A percentile compares a stretch with the other conserved stretches of the same genome.
Evolutionary conservation across 2,797 vertebrate genomes (phyloP).

Genomic region (Amblyraja radiata): DNA sequence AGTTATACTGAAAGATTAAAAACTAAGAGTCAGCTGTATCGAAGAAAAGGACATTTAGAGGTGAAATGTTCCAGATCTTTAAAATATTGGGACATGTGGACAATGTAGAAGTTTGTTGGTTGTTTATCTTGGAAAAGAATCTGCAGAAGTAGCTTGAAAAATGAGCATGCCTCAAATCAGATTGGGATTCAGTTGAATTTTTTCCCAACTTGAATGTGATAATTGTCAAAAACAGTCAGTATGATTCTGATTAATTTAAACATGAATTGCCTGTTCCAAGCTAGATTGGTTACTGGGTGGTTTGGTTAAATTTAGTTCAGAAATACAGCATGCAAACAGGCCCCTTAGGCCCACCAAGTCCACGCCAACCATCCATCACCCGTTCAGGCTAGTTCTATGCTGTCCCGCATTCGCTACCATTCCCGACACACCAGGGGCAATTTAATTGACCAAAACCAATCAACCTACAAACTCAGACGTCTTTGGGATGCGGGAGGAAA

Average conservation of each 20-base stretch:
- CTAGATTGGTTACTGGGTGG: background rate
- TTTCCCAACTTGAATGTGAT: background rate
- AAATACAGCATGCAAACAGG: too few relatives aligned
- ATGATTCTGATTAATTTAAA: conserved; percentile 6
- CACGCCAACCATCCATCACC: too few relatives aligned
- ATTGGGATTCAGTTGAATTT: background rate
- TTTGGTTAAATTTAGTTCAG: too few relatives aligned
- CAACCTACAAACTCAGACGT: too few relatives aligned
- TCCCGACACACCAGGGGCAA: too few relatives aligned
- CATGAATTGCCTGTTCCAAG: background rate
- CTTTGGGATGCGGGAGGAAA: too few relatives aligned
- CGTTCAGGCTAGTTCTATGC: too few relatives aligned
- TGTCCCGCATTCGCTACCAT: too few relatives aligned
- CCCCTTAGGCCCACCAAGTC: too few relatives aligned
- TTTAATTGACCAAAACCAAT: too few relatives aligned
- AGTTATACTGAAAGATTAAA: background rate
- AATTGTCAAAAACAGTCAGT: background rate
- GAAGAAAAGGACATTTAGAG: background rate
- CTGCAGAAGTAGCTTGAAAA: background rate
- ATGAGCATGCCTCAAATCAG: background rate
- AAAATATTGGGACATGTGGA: background rate
- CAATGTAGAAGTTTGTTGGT: background rate
- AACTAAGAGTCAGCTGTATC: background rate
- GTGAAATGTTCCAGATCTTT: background rate
- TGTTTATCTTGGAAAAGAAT: background rate